Percentiles rank a stretch among this genome's conserved stretches.
Conservation (phyloP, 2,797 vertebrate species). For the Crenichthys baileyi region DNA sequence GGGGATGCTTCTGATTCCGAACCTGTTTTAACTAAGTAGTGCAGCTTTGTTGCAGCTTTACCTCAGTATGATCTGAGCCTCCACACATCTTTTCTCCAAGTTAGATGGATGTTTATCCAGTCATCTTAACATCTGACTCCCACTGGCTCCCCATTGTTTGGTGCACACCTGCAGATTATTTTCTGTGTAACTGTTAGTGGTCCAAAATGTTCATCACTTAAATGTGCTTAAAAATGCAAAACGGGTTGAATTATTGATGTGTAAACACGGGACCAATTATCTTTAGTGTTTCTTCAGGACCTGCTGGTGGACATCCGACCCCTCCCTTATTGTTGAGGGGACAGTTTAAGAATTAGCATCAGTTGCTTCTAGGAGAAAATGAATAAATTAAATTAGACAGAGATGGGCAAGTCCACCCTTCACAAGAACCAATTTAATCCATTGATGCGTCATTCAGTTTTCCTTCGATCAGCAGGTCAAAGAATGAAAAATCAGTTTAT, state of each 20-base stretch:
- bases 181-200: background rate
- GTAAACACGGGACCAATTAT: background rate
- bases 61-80: background rate
- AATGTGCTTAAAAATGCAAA: constrained; percentile 3
- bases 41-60: background rate
- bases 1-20: background rate
- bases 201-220: background rate
- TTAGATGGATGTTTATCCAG: background rate
- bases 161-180: background rate
- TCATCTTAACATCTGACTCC: background rate
- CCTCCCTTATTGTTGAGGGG: background rate
- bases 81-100: background rate
- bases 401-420: background rate
- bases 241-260: background rate
- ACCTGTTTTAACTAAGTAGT: no score
- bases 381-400: no score
- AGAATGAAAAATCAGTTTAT: background rate
- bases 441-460: background rate
- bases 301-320: background rate
- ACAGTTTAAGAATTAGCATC: background rate
- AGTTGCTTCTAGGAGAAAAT: background rate
- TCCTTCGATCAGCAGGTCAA: background rate
- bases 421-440: background rate
- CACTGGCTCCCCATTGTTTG: no score
- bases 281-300: constrained; percentile 3